Conservation (phyloP, 2,888 invertebrate species). For the Drosophila ustulata region DNA sequence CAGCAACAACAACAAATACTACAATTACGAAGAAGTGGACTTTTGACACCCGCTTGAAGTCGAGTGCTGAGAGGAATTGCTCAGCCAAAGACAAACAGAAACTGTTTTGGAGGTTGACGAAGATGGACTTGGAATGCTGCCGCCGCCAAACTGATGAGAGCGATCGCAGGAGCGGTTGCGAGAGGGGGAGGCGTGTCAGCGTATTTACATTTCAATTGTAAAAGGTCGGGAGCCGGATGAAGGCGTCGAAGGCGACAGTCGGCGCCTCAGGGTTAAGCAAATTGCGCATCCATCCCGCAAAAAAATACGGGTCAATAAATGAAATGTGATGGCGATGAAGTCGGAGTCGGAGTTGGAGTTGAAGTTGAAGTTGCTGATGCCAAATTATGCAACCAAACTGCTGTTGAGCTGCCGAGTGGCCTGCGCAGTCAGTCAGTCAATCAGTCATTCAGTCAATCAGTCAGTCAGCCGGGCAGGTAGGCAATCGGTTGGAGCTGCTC, state of each 20-base stretch:
- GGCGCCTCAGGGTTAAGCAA: constrained; percentile 65
- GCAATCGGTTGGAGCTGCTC: constrained; percentile 50
- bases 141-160: constrained; percentile 27
- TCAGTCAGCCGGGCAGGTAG: constrained; percentile 6
- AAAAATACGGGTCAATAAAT: constrained; percentile 79
- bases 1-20: neutral
- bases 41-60: constrained; percentile 54
- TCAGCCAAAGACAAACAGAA: constrained; percentile 49
- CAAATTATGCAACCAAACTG: constrained; percentile 66
- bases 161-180: neutral
- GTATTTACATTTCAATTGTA: constrained; percentile 80
- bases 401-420: constrained; percentile 28
- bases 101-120: constrained; percentile 32
- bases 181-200: neutral
- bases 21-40: constrained; percentile 26
- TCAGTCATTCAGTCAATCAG: constrained; percentile 15
- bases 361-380: constrained; percentile 21
- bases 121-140: constrained; percentile 31
- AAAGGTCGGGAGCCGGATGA: constrained; percentile 50
- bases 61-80: constrained; percentile 27
- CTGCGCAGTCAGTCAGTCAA: constrained; percentile 11
- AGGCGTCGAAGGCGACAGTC: constrained; percentile 45
- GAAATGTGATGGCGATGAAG: constrained; percentile 41
- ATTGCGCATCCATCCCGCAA: constrained; percentile 52
- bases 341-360: neutral